phyloP scores from a whole-genome alignment of 2,113 vertebrate species.

The Heloderma charlesbogerti region DNA sequence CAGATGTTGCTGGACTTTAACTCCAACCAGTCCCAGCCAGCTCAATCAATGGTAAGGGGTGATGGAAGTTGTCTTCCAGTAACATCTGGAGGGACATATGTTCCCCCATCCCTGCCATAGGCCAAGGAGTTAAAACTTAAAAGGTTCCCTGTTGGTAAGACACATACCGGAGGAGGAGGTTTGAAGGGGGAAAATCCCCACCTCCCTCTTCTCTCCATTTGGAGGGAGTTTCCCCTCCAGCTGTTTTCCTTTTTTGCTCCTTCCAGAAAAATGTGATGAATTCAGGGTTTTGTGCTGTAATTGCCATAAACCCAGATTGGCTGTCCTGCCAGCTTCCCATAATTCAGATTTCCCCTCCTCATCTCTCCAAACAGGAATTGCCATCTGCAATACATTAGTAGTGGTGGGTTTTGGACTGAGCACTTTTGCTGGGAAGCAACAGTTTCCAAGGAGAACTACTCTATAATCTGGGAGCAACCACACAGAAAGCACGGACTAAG shows the following conservation, averaged over 20 bases:
- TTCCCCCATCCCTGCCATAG: not conserved
- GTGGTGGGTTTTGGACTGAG: not conserved
- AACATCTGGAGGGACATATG: not conserved
- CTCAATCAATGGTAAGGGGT: no score
- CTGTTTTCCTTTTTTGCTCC: not conserved
- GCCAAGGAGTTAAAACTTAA: not conserved
- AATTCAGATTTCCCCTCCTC: not conserved
- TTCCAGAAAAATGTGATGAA: slow-evolving; percentile 1
- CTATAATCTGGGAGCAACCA: not conserved
- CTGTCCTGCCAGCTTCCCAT: not conserved
- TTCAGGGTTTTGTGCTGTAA: not conserved
- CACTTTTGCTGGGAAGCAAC: not conserved
- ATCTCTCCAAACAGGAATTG: not conserved
- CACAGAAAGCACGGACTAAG: not conserved
- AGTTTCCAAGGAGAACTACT: not conserved
- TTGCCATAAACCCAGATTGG: not conserved
- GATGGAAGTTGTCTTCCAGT: not conserved
- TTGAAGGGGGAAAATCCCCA: not conserved
- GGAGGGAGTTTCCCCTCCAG: not conserved
- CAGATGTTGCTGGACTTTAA: no score
- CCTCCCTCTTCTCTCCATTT: no score
- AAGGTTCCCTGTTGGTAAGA: no score
- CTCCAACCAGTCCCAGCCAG: no score
- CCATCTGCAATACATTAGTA: slow-evolving; percentile 25
- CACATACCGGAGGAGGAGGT: not conserved